A percentile compares a stretch with the other conserved stretches of the same genome.
These are phyloP conservation scores for Notodonta dromedarius DNA, from an alignment of 2,888 invertebrate genomes.

Conservation along the genomic window DNA sequence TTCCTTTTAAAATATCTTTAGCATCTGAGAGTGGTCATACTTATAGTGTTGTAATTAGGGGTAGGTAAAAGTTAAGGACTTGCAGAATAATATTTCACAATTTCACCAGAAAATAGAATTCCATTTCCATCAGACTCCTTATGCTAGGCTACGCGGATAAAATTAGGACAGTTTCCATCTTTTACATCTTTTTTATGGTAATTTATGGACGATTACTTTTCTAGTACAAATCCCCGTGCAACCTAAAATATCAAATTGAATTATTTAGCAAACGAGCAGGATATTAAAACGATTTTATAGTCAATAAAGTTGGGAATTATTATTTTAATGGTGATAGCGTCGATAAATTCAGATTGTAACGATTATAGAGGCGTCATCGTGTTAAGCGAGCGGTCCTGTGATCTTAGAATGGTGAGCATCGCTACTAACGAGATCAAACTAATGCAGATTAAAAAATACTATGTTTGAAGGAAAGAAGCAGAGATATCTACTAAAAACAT, in stretches of 20 bases:
- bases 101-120: background rate
- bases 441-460: too few relatives aligned
- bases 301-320: slow-evolving; percentile 74
- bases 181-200: background rate
- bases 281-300: slow-evolving; percentile 77
- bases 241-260: slow-evolving; percentile 64
- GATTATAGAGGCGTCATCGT: slow-evolving; percentile 55
- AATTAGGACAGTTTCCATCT: slow-evolving; percentile 1
- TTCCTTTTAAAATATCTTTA: too few relatives aligned
- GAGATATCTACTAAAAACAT: too few relatives aligned
- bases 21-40: background rate
- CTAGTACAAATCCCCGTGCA: slow-evolving; percentile 9
- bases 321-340: slow-evolving; percentile 76
- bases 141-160: background rate
- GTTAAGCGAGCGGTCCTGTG: slow-evolving; percentile 37
- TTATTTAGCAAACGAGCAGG: slow-evolving; percentile 69
- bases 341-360: slow-evolving; percentile 69
- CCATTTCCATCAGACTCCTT: background rate
- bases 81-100: background rate
- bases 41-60: too few relatives aligned
- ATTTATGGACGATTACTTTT: slow-evolving; percentile 1
- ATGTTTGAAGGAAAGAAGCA: background rate
- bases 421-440: background rate
- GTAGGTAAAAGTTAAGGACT: too few relatives aligned
- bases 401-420: slow-evolving; percentile 7